Conservation (phyloP, 2,113 vertebrate species). For the Gymnobelideus leadbeateri region DNA sequence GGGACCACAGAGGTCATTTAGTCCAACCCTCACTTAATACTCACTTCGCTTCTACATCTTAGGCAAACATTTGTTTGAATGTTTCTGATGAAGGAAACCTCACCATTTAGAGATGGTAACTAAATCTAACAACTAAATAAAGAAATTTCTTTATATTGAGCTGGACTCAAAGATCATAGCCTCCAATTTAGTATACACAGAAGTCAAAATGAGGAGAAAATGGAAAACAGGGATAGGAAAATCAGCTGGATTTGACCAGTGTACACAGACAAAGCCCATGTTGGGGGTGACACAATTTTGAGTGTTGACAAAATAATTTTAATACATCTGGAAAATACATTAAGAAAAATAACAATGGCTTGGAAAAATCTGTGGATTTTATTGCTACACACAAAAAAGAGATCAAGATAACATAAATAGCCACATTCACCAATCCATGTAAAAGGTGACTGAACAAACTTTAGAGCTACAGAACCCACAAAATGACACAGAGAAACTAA, state of each 20-base stretch:
- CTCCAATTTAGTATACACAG: background rate
- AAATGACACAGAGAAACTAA: too few relatives aligned
- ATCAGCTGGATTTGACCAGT: background rate
- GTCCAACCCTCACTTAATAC: background rate
- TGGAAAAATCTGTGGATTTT: background rate
- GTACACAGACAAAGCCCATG: background rate
- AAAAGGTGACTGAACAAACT: too few relatives aligned
- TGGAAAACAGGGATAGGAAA: background rate
- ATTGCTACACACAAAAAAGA: background rate
- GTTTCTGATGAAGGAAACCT: background rate
- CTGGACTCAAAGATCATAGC: background rate
- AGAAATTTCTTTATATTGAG: background rate
- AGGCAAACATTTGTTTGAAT: background rate
- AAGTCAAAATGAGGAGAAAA: background rate
- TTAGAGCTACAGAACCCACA: too few relatives aligned
- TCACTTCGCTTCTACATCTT: background rate
- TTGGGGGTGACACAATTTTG: background rate
- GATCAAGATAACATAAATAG: background rate
- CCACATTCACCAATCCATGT: too few relatives aligned
- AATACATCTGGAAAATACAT: background rate
- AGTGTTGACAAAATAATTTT: background rate
- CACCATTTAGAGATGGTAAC: background rate
- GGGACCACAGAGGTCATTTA: constrained; percentile 14
- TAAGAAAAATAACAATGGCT: background rate
- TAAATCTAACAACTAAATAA: background rate